phyloP scores from a whole-genome alignment of 2,797 vertebrate species.

The Eutrigla gurnardus region DNA sequence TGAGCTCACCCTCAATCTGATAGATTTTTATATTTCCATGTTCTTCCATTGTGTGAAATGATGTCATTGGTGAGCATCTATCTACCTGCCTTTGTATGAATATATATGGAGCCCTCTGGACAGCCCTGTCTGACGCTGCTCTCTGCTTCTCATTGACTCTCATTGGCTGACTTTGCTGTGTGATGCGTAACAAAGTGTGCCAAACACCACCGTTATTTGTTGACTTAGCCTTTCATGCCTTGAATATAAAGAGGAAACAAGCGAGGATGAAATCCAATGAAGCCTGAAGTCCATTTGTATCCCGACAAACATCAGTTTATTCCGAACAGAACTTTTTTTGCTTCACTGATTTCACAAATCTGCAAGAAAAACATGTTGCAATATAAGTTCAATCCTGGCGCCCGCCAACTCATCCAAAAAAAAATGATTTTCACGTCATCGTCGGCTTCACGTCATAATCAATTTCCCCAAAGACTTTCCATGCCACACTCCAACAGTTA shows the following conservation, averaged over 20 bases:
- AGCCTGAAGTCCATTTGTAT: slow-evolving; percentile 45
- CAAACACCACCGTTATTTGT: slow-evolving; percentile 18
- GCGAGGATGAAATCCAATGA: slow-evolving; percentile 43
- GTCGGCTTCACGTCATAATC: slow-evolving; percentile 66
- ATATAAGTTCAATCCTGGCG: slow-evolving; percentile 35
- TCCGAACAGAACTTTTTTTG: slow-evolving; percentile 33
- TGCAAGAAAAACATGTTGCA: slow-evolving; percentile 54
- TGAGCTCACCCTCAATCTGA: background rate
- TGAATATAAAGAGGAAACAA: slow-evolving; percentile 52
- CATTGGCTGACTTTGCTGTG: slow-evolving; percentile 13
- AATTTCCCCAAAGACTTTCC: slow-evolving; percentile 67
- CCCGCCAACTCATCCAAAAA: slow-evolving; percentile 50
- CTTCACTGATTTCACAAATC: slow-evolving; percentile 60
- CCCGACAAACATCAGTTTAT: slow-evolving; percentile 48
- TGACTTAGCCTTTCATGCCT: slow-evolving; percentile 42
- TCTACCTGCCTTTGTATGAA: too few species aligned
- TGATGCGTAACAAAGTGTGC: slow-evolving; percentile 9
- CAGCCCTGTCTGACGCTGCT: background rate
- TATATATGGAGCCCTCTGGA: background rate
- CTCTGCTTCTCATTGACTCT: slow-evolving; percentile 8
- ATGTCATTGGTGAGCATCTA: too few species aligned
- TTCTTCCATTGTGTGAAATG: background rate
- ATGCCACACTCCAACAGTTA: slow-evolving; percentile 60
- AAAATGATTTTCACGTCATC: slow-evolving; percentile 71
- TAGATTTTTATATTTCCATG: background rate